Evolutionary conservation across 1,140 invertebrate species (phyloP).

Genomic region (Melanaphis sacchari): DNA sequence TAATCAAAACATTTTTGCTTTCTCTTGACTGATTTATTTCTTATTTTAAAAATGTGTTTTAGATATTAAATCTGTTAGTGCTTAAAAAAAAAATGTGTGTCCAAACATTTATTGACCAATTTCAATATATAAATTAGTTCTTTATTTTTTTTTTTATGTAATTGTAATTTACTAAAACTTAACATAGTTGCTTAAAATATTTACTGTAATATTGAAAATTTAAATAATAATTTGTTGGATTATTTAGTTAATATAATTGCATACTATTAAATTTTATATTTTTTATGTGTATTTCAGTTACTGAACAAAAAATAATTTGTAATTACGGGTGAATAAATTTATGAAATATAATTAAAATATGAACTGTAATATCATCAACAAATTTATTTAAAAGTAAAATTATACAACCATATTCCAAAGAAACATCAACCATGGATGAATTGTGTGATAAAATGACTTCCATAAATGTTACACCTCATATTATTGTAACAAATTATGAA

Average conservation of each 20-base stretch:
- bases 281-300: slow-evolving; percentile 1
- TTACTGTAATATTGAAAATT: no score
- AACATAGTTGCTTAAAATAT: no score
- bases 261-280: neutral
- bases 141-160: no score
- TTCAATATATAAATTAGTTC: no score
- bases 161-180: no score
- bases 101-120: no score
- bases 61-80: no score
- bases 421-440: neutral
- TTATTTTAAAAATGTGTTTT: no score
- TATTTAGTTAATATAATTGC: neutral
- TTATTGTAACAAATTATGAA: neutral
- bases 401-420: neutral
- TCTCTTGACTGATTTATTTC: no score
- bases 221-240: neutral
- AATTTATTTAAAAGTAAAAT: neutral
- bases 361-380: neutral
- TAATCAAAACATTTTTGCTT: no score
- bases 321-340: neutral
- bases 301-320: neutral
- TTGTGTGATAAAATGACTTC: neutral
- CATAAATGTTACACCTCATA: neutral
- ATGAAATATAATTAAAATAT: neutral
- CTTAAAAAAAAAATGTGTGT: no score